These are phyloP conservation scores for Acrobasis consociella DNA, from an alignment of 2,888 invertebrate species.

Conservation along the genomic window DNA sequence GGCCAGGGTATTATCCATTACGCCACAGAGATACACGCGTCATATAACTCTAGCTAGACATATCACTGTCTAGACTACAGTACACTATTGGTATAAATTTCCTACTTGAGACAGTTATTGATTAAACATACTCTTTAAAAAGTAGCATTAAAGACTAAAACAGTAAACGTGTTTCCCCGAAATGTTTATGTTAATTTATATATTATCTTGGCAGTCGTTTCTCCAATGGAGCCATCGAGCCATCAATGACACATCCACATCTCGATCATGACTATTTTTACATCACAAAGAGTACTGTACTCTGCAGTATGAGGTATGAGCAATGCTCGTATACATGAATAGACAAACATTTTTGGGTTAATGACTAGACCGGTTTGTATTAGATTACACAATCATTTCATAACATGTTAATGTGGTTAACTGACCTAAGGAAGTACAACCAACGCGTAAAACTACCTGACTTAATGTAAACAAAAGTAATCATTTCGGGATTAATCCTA, in stretches of 20 bases:
- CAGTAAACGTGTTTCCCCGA: not conserved
- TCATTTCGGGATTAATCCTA: no score
- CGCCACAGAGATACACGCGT: no score
- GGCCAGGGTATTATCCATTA: no score
- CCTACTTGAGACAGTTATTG: no score
- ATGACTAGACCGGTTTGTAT: constrained; percentile 6
- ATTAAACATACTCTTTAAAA: no score
- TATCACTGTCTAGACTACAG: no score
- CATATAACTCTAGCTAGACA: no score
- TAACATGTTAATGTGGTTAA: constrained; percentile 10
- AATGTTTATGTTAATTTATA: constrained; percentile 2
- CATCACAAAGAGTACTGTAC: constrained; percentile 8
- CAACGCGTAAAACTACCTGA: no score
- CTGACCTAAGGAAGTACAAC: not conserved
- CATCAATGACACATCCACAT: constrained; percentile 16
- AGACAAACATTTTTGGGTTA: constrained; percentile 18
- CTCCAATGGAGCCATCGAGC: not conserved
- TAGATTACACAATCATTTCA: constrained; percentile 15
- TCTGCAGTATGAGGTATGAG: not conserved
- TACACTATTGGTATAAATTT: no score
- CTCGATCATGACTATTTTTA: constrained; percentile 13
- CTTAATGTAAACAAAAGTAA: no score
- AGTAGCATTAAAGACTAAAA: no score
- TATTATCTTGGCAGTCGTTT: constrained; percentile 4
- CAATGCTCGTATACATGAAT: not conserved